Base-by-base conservation (phyloP, 92 coral and sea anemone species). In the Ricordea florida region DNA sequence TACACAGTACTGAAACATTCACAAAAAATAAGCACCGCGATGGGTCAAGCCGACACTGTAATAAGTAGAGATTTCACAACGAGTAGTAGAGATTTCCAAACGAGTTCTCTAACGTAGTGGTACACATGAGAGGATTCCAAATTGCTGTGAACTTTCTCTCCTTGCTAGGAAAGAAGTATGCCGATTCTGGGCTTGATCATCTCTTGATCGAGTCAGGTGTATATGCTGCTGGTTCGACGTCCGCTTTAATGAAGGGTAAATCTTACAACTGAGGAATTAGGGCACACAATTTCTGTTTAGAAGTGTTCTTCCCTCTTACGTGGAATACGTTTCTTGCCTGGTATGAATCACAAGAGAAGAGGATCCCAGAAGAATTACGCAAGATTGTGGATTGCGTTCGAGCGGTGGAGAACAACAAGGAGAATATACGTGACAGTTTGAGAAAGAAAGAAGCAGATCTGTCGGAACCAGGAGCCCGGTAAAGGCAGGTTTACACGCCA, bases 221-320 rank as follows among this genome's bases (percentile, higher is more conserved):
- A n/a, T n/a, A n/a, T n/a, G n/a, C n/a, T n/a, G n/a, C n/a, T n/a
- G n/a, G n/a, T n/a, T n/a, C n/a, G n/a, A n/a, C n/a, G n/a, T n/a
- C n/a, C n/a, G n/a, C n/a, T n/a, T n/a, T n/a, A n/a, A n/a, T n/a
- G n/a, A n/a, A 4, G 57, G 80, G 6, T 3, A 72, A 15, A 57
- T 72, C 6, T 15, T 84, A 32, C 57, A 60, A 66, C 29, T 11
- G 24, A 80, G 85, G 40, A 77, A 84, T 25, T 76, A 66, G 0
- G 79, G 80, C 67, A 72, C 42, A 68, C 82, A 11, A 82, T 82
- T 0, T 30, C 80, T 3, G 24, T 24, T 13, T 67, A 2, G 91
- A 86, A 37, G 87, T 70, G 18, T 66, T 86, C 6, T 72, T 86
- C 38, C 87, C 78, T 6, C 79, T 66, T 7, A 41, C 47, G 72